Base-by-base conservation (phyloP, 2,797 vertebrate genomes). In the Coregonus sp. region DNA sequence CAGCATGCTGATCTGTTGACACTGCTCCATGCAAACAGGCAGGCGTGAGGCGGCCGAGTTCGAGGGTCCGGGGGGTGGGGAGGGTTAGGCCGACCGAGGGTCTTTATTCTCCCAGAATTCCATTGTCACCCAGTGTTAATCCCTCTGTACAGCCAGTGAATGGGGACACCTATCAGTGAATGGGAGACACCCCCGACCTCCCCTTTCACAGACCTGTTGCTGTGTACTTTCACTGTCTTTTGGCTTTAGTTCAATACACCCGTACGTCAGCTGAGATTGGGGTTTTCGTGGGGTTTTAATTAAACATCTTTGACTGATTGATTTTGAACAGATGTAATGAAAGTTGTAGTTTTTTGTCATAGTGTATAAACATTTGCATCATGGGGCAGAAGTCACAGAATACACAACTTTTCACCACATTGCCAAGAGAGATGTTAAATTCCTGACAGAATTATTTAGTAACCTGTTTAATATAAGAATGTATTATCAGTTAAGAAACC, bases 1-100 rank as follows among this genome's bases (percentile, higher is more conserved):
- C 77, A 82, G 75, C 84, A 81, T 84, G 80, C 81, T 84, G 85
- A 79, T 83, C 83, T 89, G 85, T 82, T 81, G 85, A 89, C 80
- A 83, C 77, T 66, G 67, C 65, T 78, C 69, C 82, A 86, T 74
- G 75, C 79, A 83, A 82, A 83, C 74, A 81, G 77, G 51, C 74
- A 20, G 74, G 29, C 78, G 67, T 63, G 54, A 25, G 75, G 63
- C 35, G 3, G 72, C 35, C 18, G 7, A 16, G 70, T 11, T 37
- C 2, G 12, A 5, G n/a, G 6, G 33, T 9, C 14, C 31, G 25
- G 37, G 25, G 35, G 40, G 7, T 47, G 68, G 70, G 81, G 75
- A 31, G 72, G 14, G 69, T 75, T 66, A 47, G 65, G 78, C 69
- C 59, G 67, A 69, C 14, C 71, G 79, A 47, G 40, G 9, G 40